These are phyloP conservation scores for Masnerella sp. DNA, from an alignment of 2,888 invertebrate species.

Conservation along the genomic window DNA sequence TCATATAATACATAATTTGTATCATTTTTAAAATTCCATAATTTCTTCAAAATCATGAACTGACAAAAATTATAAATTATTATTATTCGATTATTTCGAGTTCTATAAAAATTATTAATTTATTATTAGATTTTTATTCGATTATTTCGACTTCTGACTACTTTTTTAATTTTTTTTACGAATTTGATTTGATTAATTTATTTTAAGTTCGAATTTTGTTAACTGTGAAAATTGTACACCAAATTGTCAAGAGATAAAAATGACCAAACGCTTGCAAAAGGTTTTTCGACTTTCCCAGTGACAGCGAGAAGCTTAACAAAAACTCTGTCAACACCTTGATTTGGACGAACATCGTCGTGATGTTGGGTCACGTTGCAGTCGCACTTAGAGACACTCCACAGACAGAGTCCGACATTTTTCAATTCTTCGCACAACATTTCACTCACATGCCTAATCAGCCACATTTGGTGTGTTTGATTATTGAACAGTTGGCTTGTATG, in stretches of 20 bases:
- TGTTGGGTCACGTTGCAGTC: constrained; percentile 98
- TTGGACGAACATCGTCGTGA: constrained; percentile 97
- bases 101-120: no score
- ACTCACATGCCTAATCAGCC: constrained; percentile 90
- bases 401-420: constrained; percentile 95
- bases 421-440: constrained; percentile 97
- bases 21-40: no score
- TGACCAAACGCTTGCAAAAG: constrained; percentile 78
- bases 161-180: neutral
- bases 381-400: constrained; percentile 95
- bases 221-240: no score
- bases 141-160: no score
- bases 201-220: neutral
- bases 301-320: constrained; percentile 64
- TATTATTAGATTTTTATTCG: no score
- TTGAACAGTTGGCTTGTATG: constrained; percentile 98
- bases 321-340: constrained; percentile 85
- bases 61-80: no score
- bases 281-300: constrained; percentile 59
- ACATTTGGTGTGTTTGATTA: constrained; percentile 94
- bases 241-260: neutral
- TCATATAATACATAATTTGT: no score
- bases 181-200: neutral
- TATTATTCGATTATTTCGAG: no score
- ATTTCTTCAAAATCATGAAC: no score